Evolutionary conservation across 2,113 vertebrate species (phyloP), one percentile per base, ranked within the genome.

Genomic region (Emydocephalus ijimae): DNA sequence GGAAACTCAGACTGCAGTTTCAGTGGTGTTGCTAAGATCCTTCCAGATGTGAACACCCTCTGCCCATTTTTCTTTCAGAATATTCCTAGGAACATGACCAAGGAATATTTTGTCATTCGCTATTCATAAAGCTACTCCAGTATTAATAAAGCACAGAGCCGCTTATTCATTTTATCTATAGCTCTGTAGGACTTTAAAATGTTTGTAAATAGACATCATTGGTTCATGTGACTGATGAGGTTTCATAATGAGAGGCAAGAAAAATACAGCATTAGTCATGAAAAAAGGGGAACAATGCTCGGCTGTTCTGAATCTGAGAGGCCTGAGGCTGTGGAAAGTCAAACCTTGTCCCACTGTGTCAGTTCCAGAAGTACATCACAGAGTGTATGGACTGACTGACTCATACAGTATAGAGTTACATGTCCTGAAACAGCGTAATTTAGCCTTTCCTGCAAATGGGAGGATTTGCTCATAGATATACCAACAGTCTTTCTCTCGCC

Each of bases 191-290:
- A n/a, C n/a, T n/a, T n/a, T n/a, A n/a, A n/a, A n/a, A n/a, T n/a
- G n/a, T n/a, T n/a, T n/a, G n/a, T n/a, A n/a, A n/a, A n/a, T n/a
- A n/a, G n/a, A n/a, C n/a, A n/a, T n/a, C n/a, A n/a, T n/a, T 94
- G 92, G 92, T 95, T 97, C 96, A 96, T 96, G 95, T 97, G 97
- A 97, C 94, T 91, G 92, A 92, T 95, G 96, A 93, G 92, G 96
- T 96, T 95, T 93, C 95, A 94, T 0, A 92, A 89, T 55, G 81
- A 95, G 94, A 0, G 87, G 94, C 29, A 95, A 96, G 96, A 95
- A 97, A 96, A 97, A 96, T 94, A 95, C 90, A 93, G 94, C 87
- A 95, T 97, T 97, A 97, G 93, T 97, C 96, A 97, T 8, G 92
- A 93, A 92, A 90, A 52, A 87, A 89, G 94, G 90, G 96, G 87